Evolutionary conservation across 2,888 invertebrate genomes (phyloP).

Genomic region (Subacronicta megacephala): DNA sequence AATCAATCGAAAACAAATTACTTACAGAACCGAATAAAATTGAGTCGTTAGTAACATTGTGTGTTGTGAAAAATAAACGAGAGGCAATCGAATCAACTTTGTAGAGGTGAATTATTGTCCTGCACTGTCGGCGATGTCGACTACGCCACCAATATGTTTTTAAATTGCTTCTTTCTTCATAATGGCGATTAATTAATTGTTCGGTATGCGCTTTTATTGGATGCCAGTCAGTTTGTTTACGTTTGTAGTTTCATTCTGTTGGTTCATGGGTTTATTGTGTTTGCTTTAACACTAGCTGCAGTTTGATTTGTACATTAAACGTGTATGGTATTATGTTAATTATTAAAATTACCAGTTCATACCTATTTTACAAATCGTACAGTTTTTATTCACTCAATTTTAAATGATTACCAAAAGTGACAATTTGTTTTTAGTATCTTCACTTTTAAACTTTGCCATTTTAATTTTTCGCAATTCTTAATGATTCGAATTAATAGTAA

Average conservation of each 20-base stretch:
- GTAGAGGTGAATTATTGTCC: conserved; percentile 69
- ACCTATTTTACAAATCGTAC: no score
- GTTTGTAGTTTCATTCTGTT: conserved; percentile 29
- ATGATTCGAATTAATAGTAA: no score
- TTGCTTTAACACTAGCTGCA: conserved; percentile 15
- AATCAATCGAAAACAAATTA: conserved; percentile 77
- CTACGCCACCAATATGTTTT: conserved; percentile 51
- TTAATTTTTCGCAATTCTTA: no score
- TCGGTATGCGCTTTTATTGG: conserved; percentile 46
- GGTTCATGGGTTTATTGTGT: conserved; percentile 29
- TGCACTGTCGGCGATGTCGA: conserved; percentile 51
- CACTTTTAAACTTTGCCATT: no score
- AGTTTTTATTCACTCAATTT: no score
- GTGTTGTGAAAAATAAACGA: conserved; percentile 63
- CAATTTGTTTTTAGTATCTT: no score
- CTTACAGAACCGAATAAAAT: conserved; percentile 66
- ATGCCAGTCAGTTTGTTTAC: conserved; percentile 21
- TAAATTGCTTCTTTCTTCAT: conserved; percentile 46
- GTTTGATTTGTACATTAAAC: conserved; percentile 27
- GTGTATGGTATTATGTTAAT: no score
- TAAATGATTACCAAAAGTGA: no score
- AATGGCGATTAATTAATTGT: conserved; percentile 53
- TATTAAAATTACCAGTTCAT: no score
- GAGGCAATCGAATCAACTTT: conserved; percentile 73
- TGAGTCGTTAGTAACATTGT: conserved; percentile 75